Percentiles rank a stretch among this genome's conserved stretches.
phyloP scores from a whole-genome alignment of 2,797 vertebrate species.

The Ctenopoma kingsleyae region DNA sequence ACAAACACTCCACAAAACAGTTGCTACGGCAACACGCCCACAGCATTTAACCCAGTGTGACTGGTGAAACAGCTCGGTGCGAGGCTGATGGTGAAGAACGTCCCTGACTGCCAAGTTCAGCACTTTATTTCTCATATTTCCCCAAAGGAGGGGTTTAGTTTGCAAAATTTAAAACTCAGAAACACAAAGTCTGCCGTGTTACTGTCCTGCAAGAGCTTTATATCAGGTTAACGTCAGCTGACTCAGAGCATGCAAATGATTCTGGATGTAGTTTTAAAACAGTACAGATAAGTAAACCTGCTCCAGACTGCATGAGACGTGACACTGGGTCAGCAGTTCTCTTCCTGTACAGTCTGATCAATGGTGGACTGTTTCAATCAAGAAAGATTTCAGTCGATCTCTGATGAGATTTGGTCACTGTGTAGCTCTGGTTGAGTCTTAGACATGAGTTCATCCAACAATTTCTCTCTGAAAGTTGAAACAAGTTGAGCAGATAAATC shows the following conservation, averaged over 20 bases:
- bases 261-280: too few relatives aligned
- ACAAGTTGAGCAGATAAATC: background rate
- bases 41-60: conserved; percentile 45
- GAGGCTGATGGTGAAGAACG: conserved; percentile 20
- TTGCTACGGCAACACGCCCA: conserved; percentile 64
- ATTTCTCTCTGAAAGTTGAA: background rate
- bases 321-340: too few relatives aligned
- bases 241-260: too few relatives aligned
- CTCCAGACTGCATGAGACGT: too few relatives aligned
- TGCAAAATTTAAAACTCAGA: background rate
- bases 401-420: too few relatives aligned
- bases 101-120: conserved; percentile 12
- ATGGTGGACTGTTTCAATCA: too few relatives aligned
- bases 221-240: background rate
- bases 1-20: conserved; percentile 66
- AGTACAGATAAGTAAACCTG: too few relatives aligned
- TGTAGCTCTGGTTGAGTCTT: too few relatives aligned
- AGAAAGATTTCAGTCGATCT: too few relatives aligned
- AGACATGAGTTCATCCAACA: too few relatives aligned
- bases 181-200: background rate
- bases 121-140: conserved; percentile 19
- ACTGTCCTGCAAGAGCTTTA: background rate
- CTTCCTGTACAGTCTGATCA: too few relatives aligned
- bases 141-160: conserved; percentile 9
- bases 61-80: conserved; percentile 33